These are phyloP conservation scores for Polydrusus pterygomalis DNA, from an alignment of 2,888 invertebrate genomes.

Conservation along the genomic window DNA sequence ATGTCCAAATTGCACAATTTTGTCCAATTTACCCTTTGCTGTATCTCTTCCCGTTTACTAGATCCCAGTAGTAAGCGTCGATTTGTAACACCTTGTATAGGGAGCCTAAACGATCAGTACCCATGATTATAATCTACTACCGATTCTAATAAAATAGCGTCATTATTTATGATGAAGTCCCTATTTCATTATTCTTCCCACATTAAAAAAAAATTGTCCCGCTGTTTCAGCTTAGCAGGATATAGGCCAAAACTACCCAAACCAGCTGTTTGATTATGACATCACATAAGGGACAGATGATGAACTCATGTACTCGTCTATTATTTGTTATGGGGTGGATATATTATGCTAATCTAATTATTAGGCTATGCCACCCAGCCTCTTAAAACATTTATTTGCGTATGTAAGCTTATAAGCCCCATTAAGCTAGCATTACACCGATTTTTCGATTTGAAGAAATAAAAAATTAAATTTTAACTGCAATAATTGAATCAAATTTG, in stretches of 20 bases:
- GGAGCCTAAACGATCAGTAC: too few species aligned
- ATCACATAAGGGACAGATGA: slow-evolving; percentile 3
- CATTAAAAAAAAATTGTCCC: background rate
- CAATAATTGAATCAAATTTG: too few species aligned
- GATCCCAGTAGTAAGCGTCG: too few species aligned
- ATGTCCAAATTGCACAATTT: too few species aligned
- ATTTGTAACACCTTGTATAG: too few species aligned
- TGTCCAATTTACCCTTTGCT: too few species aligned
- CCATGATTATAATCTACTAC: too few species aligned
- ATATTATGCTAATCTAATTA: background rate
- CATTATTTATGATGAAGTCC: too few species aligned
- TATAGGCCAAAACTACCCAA: background rate
- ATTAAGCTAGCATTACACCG: too few species aligned
- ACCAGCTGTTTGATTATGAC: background rate
- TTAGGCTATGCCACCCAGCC: background rate
- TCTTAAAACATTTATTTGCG: background rate
- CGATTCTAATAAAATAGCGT: too few species aligned
- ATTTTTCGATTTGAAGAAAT: background rate
- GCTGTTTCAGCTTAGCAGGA: slow-evolving; percentile 1
- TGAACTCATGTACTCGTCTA: background rate
- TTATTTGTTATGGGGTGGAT: background rate
- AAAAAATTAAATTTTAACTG: background rate
- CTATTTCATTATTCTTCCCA: background rate
- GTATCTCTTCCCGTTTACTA: too few species aligned
- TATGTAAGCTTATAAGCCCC: too few species aligned